Evolutionary conservation across 1,140 invertebrate genomes (phyloP), one percentile per base, ranked within the genome.

Genomic region (Hylyphantes graminicola): DNA sequence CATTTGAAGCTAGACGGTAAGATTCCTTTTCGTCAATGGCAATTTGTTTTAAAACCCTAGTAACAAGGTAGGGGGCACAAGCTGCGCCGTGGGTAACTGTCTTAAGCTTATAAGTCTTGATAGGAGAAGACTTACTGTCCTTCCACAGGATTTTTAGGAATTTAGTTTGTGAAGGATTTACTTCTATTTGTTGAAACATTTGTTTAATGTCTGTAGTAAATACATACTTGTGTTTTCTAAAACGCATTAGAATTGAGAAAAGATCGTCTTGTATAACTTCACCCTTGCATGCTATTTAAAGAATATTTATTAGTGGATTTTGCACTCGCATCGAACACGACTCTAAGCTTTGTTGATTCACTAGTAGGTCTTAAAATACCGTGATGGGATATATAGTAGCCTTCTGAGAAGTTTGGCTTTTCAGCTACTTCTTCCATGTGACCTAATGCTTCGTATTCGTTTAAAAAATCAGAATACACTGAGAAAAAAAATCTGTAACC

Each of bases 21-120:
- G 50, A 59, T 48, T 9, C 87, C 65, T 74, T 87, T 35, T 35
- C 85, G 65, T 88, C 87, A 21, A 77, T 15, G 3, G 85, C 87
- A 7, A 89, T 64, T 86, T 89, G 88, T 51, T 76, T 74, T 7
- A 90, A 65, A 2, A 80, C 82, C 11, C 89, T 81, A 3, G 88
- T 85, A 0, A 89, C 88, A 9, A 89, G 73, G 82, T 86, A 90
- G 9, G 89, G 87, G 4, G 87, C 87, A 6, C 86, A 0, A 55
- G n/a, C 81, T 10, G n/a, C n/a, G n/a, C n/a, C n/a, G n/a, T n/a
- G n/a, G 87, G 88, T 89, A 0, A 90, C 88, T 0, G 88, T 88
- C 5, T 72, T 86, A 15, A 90, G 83, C 57, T 85, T n/a, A 82
- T 86, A 90, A 19, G 67, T 83, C 59, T 87, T 63, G 50, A 88